Evolutionary conservation across 1,140 invertebrate species (phyloP).

Genomic region (Orchestia grillus): DNA sequence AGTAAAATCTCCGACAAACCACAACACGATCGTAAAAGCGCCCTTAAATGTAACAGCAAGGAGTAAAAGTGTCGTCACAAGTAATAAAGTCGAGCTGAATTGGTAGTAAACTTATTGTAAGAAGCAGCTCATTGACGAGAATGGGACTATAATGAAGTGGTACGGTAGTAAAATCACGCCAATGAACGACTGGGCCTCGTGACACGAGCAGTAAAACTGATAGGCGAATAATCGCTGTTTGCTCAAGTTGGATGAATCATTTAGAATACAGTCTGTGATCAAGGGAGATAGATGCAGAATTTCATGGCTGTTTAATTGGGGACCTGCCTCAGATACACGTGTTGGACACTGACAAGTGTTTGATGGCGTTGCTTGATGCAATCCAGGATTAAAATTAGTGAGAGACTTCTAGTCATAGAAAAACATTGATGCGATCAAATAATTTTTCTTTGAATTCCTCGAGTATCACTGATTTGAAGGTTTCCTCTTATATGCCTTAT

Average conservation of each 20-base stretch:
- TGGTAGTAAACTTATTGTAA: constrained; percentile 53
- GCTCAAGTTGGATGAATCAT: constrained; percentile 3
- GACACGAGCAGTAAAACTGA: constrained; percentile 17
- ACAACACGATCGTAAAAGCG: constrained; percentile 55
- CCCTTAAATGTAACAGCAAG: constrained; percentile 52
- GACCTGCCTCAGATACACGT: not conserved
- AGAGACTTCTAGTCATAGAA: not conserved
- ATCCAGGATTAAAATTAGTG: not conserved
- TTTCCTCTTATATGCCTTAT: not conserved
- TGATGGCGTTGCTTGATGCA: not conserved
- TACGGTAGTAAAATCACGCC: constrained; percentile 50
- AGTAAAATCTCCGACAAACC: constrained; percentile 49
- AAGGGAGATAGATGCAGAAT: not conserved
- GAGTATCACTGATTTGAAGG: not conserved
- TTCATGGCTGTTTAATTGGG: not conserved
- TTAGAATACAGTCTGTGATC: not conserved
- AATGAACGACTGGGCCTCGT: constrained; percentile 6
- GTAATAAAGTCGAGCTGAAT: constrained; percentile 46
- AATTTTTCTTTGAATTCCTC: not conserved
- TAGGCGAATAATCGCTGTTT: constrained; percentile 50
- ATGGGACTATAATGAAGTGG: constrained; percentile 52
- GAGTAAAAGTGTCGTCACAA: constrained; percentile 55
- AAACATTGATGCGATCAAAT: not conserved
- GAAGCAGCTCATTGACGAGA: constrained; percentile 39
- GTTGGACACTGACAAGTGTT: not conserved